Conservation (phyloP, 2,797 vertebrate species). For the Denticeps clupeoides region DNA sequence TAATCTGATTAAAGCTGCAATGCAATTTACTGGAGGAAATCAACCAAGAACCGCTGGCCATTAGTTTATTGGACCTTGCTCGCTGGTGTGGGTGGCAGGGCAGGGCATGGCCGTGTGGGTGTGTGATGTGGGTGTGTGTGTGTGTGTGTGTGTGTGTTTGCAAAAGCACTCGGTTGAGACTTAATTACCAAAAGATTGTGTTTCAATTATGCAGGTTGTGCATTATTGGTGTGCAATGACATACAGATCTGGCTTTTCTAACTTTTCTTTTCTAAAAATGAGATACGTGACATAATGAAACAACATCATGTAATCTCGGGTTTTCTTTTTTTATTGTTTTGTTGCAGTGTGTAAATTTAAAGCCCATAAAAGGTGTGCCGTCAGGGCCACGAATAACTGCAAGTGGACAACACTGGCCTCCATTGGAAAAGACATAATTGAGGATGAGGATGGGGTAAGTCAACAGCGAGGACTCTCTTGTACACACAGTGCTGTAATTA, state of each 20-base stretch:
- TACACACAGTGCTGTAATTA: background rate
- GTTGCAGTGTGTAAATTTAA: constrained; percentile 94
- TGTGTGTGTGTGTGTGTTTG: too few relatives aligned
- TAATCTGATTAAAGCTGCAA: constrained; percentile 32
- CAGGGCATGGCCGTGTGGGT: background rate
- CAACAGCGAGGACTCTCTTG: background rate
- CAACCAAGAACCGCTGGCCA: constrained; percentile 21
- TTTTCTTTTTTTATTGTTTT: background rate
- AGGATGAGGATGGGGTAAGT: constrained; percentile 91
- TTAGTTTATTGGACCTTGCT: constrained; percentile 23
- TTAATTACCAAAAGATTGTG: too few relatives aligned
- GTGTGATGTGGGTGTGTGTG: background rate
- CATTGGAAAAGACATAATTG: constrained; percentile 92
- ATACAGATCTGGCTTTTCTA: too few relatives aligned
- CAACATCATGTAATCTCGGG: background rate
- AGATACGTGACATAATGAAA: too few relatives aligned
- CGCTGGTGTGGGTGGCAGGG: constrained; percentile 13
- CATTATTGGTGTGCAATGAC: too few relatives aligned
- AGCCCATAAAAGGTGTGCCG: constrained; percentile 95
- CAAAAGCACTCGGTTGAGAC: too few relatives aligned
- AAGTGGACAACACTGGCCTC: constrained; percentile 97
- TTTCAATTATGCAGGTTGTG: too few relatives aligned
- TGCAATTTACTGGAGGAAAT: constrained; percentile 34
- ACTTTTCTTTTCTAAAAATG: too few relatives aligned
- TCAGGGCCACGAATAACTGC: constrained; percentile 93